Evolutionary conservation across 2,888 invertebrate species (phyloP).

Genomic region (Lycophotia porphyrea): DNA sequence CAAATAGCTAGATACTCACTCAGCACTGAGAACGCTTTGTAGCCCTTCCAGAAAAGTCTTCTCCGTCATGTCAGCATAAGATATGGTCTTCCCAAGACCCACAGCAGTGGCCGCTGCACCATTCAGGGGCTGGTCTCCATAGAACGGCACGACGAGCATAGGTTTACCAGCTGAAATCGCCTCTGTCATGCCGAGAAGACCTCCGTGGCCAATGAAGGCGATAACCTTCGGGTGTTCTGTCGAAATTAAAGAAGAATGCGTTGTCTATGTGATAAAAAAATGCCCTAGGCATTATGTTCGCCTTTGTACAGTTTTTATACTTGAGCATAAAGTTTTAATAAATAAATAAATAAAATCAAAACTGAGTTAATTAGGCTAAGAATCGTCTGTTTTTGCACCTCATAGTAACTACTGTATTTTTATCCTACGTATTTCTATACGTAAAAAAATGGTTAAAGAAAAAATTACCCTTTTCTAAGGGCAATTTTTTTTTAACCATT

Average conservation of each 20-base stretch:
- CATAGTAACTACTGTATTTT: not conserved
- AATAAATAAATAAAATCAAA: too few species aligned
- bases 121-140: constrained; percentile 91
- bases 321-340: too few species aligned
- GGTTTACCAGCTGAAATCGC: constrained; percentile 91
- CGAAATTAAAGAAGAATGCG: not conserved
- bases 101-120: constrained; percentile 87
- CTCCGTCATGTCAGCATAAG: constrained; percentile 88
- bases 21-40: constrained; percentile 86
- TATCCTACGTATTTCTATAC: not conserved
- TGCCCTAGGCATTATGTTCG: too few species aligned
- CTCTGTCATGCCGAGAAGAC: constrained; percentile 91
- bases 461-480: too few species aligned
- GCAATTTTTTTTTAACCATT: not conserved
- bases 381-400: not conserved
- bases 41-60: constrained; percentile 87
- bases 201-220: constrained; percentile 91
- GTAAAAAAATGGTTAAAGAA: too few species aligned
- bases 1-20: constrained; percentile 81
- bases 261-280: not conserved
- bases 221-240: constrained; percentile 91
- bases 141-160: constrained; percentile 91
- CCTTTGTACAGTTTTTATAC: too few species aligned
- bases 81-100: constrained; percentile 88
- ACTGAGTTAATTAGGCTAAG: not conserved